phyloP scores from a whole-genome alignment of 2,113 vertebrate genomes.

The Chionodraco myersi region DNA sequence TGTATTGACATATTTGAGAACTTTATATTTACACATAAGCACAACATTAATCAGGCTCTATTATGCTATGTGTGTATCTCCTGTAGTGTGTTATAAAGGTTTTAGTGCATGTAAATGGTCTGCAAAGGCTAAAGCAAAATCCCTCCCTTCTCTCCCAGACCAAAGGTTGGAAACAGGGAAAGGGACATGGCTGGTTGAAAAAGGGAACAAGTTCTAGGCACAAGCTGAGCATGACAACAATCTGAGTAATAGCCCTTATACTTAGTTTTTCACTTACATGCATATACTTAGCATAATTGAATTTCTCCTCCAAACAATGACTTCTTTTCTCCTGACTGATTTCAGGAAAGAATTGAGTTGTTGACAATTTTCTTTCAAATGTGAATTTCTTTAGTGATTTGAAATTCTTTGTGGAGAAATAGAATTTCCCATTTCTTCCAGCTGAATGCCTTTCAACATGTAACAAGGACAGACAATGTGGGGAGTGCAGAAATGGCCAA shows the following conservation, averaged over 20 bases:
- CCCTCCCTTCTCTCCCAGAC: too few relatives aligned
- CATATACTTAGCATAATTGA: constrained; percentile 77
- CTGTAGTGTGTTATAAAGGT: too few relatives aligned
- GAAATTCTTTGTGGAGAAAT: constrained; percentile 80
- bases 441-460: constrained; percentile 83
- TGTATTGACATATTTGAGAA: too few relatives aligned
- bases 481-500: constrained; percentile 82
- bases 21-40: background rate
- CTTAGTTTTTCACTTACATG: constrained; percentile 59
- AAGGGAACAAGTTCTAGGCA: constrained; percentile 30
- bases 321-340: constrained; percentile 72
- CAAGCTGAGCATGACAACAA: constrained; percentile 40
- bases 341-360: constrained; percentile 69
- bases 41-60: background rate
- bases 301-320: constrained; percentile 70
- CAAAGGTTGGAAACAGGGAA: too few relatives aligned
- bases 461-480: constrained; percentile 83
- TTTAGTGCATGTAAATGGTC: too few relatives aligned
- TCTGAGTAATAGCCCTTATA: constrained; percentile 52
- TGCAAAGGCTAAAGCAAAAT: too few relatives aligned
- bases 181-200: constrained; percentile 12
- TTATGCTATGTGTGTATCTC: too few relatives aligned
- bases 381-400: constrained; percentile 82
- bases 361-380: constrained; percentile 79
- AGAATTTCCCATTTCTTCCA: constrained; percentile 81